phyloP scores from a whole-genome alignment of 2,113 vertebrate genomes.

The Shinisaurus crocodilurus region DNA sequence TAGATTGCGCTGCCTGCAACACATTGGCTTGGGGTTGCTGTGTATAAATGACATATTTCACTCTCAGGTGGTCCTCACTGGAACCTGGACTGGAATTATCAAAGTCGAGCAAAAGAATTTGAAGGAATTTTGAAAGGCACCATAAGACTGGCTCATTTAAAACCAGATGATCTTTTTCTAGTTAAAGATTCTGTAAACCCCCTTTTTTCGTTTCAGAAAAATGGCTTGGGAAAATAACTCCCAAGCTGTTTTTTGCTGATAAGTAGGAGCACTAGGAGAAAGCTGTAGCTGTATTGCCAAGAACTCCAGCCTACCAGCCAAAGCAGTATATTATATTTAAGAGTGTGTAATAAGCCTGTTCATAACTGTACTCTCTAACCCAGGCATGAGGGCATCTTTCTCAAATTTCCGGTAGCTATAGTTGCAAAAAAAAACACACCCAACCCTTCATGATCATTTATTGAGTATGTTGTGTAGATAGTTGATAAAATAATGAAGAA shows the following conservation, averaged over 20 bases:
- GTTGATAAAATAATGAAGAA: conserved; percentile 20
- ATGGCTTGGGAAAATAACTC: conserved; percentile 55
- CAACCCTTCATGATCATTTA: neutral
- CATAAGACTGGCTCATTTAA: conserved; percentile 42
- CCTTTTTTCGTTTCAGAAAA: conserved; percentile 30
- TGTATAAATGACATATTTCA: neutral
- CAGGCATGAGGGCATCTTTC: conserved; percentile 46
- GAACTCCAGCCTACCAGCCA: conserved; percentile 58
- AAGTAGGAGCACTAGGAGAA: conserved; percentile 59
- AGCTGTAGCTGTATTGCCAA: conserved; percentile 47
- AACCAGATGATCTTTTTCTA: conserved; percentile 51
- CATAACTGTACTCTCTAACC: conserved; percentile 1
- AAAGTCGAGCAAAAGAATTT: conserved; percentile 36
- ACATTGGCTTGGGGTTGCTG: neutral
- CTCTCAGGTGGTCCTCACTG: neutral
- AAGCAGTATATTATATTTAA: conserved; percentile 35
- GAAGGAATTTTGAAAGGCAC: conserved; percentile 56
- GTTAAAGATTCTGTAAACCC: conserved; percentile 52
- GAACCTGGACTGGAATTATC: conserved; percentile 27
- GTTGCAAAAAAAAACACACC: conserved; percentile 35
- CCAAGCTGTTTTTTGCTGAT: conserved; percentile 60
- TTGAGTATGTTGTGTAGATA: conserved; percentile 25
- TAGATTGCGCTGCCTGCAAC: neutral
- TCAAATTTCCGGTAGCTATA: conserved; percentile 41
- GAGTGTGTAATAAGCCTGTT: conserved; percentile 36